A percentile compares a stretch with the other conserved stretches of the same genome.
Evolutionary conservation across 2,888 invertebrate genomes (phyloP).

Genomic region (Formica aserva): DNA sequence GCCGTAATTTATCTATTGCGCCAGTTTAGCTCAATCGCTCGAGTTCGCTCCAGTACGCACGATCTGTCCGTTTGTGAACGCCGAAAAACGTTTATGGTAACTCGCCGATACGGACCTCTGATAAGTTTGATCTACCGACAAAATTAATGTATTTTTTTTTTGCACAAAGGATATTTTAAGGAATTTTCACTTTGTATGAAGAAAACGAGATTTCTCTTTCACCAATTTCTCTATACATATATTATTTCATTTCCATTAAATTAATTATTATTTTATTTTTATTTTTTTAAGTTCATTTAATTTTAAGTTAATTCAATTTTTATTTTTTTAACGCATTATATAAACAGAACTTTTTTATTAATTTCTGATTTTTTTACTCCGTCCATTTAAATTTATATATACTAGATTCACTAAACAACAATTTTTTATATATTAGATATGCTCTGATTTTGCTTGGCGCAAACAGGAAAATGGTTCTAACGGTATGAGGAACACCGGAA

Average conservation of each 20-base stretch:
- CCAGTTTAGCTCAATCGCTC: slow-evolving; percentile 79
- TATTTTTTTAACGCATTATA: background rate
- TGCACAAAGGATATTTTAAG: background rate
- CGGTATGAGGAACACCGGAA: background rate
- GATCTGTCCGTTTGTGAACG: slow-evolving; percentile 58
- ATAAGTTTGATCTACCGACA: slow-evolving; percentile 16
- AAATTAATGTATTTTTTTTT: background rate
- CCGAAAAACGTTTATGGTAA: slow-evolving; percentile 28
- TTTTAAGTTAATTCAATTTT: background rate
- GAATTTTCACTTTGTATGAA: slow-evolving; percentile 8
- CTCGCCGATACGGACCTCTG: slow-evolving; percentile 3
- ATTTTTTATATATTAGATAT: background rate
- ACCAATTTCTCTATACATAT: background rate
- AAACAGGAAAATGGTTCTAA: background rate
- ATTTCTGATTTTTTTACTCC: background rate
- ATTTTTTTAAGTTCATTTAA: too few relatives aligned
- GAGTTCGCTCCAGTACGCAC: slow-evolving; percentile 43
- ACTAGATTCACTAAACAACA: background rate
- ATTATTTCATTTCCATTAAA: background rate
- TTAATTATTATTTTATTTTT: background rate
- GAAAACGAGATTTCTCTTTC: background rate
- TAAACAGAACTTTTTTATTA: background rate
- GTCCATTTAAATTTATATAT: background rate
- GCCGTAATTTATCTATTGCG: slow-evolving; percentile 82
- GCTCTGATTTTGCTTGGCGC: background rate